Evolutionary conservation across 1,140 invertebrate genomes (phyloP), one percentile per base, ranked within the genome.

Genomic region (Muscidifurax raptorellus): DNA sequence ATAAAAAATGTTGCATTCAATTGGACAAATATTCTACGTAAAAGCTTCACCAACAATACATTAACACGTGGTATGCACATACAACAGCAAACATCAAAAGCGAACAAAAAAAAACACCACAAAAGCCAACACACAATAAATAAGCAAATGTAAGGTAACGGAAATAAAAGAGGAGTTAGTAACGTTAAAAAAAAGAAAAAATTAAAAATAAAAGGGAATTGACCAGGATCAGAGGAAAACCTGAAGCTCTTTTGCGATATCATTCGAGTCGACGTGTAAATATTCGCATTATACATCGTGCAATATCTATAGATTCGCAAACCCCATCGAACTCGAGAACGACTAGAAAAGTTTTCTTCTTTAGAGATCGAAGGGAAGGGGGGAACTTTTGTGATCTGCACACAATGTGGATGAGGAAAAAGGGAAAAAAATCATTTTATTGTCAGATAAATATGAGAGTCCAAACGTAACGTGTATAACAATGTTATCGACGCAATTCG

Each of bases 1-100:
- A 22, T 47, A 36, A 27, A 18, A 78, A 12, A 18, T 77, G 18
- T 52, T 40, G 10, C 15, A 44, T 72, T 72, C 72, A 52, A 79
- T 64, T 75, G 47, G 9, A 32, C 36, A 83, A 76, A 83, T 30
- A n/a, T 77, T 47, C 4, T 9, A 40, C 36, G 13, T 66, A 47
- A 83, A 71, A 83, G 36, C 25, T 18, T 69, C 27, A 28, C 64
- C 69, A 71, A 52, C 30, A 75, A 74, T 76, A 80, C 83, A 84
- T 75, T 47, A 72, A 78, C 64, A 78, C 12, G 81, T 36, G 82
- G 82, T 89, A 90, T 90, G 88, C 90, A 89, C 89, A 89, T 66
- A 90, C 88, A 89, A 90, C 87, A 89, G 88, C 86, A 74, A 91
- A 91, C 90, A 90, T 87, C 76, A 80, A 87, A 89, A 87, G 88